Percentiles rank a stretch among this genome's conserved stretches.
These are phyloP conservation scores for Momotus momota DNA, from an alignment of 2,797 vertebrate species.

Conservation along the genomic window DNA sequence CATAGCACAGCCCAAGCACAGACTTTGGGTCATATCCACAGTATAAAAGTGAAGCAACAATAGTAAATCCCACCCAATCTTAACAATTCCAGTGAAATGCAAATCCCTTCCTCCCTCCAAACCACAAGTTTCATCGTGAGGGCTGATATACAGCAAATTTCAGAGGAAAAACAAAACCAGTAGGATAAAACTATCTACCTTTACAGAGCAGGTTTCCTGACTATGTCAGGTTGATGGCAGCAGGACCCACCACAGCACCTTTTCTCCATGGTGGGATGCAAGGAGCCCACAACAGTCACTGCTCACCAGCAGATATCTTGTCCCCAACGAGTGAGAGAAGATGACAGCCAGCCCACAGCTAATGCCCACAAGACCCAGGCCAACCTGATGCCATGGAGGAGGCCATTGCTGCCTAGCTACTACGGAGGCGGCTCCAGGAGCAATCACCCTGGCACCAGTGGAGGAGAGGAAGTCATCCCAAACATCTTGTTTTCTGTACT, in stretches of 20 bases:
- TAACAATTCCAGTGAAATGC: not conserved
- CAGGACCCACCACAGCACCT: accelerated
- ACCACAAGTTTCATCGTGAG: accelerated
- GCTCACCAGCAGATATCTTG: not conserved
- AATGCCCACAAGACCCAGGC: not conserved
- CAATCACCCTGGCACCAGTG: not conserved
- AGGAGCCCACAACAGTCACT: not conserved
- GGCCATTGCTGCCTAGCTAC: not conserved
- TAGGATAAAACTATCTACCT: not conserved
- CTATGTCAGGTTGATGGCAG: not conserved
- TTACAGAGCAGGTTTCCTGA: not conserved
- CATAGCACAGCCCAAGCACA: not conserved
- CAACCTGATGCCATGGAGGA: not conserved
- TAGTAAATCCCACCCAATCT: not conserved
- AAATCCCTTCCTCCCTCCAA: not conserved
- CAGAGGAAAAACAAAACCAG: not conserved
- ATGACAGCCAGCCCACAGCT: not conserved
- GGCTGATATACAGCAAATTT: not conserved
- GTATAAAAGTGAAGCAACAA: not conserved
- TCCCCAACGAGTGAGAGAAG: not conserved
- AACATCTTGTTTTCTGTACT: not conserved
- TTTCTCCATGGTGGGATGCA: not conserved
- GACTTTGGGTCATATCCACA: not conserved
- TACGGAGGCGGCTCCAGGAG: accelerated
- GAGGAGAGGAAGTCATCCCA: not conserved